Evolutionary conservation across 2,888 invertebrate species (phyloP).

Genomic region (Helobdella robusta): DNA sequence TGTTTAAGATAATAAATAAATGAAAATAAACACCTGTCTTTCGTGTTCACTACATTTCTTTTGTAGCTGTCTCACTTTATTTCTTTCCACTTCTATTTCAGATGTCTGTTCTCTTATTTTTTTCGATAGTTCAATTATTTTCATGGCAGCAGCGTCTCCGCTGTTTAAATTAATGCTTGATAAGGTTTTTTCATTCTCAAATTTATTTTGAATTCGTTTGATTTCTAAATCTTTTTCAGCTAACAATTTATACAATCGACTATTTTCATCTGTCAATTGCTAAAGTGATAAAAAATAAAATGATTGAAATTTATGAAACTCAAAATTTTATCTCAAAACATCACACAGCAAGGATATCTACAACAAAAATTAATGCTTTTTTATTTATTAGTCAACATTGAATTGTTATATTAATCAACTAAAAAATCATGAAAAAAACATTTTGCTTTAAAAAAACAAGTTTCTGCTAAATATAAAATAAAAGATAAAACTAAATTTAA

Average conservation of each 20-base stretch:
- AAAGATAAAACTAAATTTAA: no score
- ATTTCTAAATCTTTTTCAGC: constrained; percentile 49
- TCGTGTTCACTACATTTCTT: constrained; percentile 45
- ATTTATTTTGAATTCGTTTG: constrained; percentile 44
- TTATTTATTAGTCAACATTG: no score
- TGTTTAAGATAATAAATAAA: not conserved
- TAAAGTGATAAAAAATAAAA: constrained; percentile 15
- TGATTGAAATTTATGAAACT: no score
- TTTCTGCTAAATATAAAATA: no score
- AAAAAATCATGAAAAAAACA: no score
- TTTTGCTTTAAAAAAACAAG: no score
- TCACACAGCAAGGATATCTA: no score
- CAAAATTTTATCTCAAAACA: no score
- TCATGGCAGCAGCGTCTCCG: constrained; percentile 47
- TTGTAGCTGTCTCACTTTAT: constrained; percentile 41
- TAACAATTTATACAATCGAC: constrained; percentile 46
- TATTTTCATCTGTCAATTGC: constrained; percentile 49
- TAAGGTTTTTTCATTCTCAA: constrained; percentile 39
- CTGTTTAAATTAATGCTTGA: not conserved
- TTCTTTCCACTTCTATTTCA: constrained; percentile 47
- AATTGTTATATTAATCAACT: no score
- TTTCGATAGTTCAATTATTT: constrained; percentile 49
- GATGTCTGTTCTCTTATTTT: constrained; percentile 47
- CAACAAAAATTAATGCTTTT: no score
- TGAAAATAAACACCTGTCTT: constrained; percentile 38